phyloP scores from a whole-genome alignment of 2,113 vertebrate species.

The Rhadina sibilatrix region DNA sequence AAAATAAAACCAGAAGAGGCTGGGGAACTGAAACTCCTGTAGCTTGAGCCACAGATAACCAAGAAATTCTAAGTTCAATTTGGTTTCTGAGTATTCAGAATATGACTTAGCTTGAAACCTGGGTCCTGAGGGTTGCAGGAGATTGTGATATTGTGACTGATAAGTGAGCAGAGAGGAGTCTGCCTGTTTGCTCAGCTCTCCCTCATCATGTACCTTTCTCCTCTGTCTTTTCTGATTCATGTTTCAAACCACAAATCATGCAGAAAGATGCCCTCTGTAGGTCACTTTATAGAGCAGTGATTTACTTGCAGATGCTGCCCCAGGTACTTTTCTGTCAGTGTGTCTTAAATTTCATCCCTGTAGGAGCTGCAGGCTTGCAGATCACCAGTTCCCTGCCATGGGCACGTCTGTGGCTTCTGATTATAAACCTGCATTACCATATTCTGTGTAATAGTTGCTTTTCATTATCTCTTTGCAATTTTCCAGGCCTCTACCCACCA shows the following conservation, averaged over 20 bases:
- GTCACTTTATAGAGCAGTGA: not conserved
- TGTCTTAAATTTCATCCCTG: not conserved
- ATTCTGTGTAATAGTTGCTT: not conserved
- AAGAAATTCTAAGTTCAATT: not conserved
- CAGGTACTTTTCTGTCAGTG: not conserved
- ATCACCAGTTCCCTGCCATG: not conserved
- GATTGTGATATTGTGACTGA: not conserved
- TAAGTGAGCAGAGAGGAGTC: no score
- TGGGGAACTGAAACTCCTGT: not conserved
- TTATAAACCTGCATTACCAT: not conserved
- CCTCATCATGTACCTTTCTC: not conserved
- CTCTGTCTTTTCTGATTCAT: not conserved
- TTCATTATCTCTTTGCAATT: slow-evolving; percentile 1
- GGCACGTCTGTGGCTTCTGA: not conserved
- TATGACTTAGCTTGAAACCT: not conserved
- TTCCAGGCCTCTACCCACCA: not conserved
- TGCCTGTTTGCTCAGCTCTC: not conserved
- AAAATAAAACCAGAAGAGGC: not conserved
- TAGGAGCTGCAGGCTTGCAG: not conserved
- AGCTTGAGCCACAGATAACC: not conserved
- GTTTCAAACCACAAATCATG: not conserved
- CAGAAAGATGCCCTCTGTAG: not conserved
- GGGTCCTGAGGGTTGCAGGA: not conserved
- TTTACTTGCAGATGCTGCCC: not conserved
- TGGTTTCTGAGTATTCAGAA: not conserved